Evolutionary conservation across 2,113 vertebrate species (phyloP).

Genomic region (Nestor notabilis): DNA sequence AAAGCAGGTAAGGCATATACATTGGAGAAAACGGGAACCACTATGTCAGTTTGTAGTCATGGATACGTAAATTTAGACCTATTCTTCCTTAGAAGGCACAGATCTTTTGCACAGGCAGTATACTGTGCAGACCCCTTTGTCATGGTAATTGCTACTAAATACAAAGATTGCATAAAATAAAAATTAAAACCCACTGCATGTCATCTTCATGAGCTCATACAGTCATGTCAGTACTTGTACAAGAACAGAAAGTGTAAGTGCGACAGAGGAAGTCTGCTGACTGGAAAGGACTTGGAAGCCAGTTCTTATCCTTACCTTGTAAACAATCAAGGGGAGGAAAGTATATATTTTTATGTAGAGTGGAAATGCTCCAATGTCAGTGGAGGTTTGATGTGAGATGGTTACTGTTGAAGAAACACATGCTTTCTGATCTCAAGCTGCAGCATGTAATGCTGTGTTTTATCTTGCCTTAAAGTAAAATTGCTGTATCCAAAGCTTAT

Average conservation of each 20-base stretch:
- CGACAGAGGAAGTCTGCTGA: not conserved
- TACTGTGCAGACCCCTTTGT: not conserved
- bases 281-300: not conserved
- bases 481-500: not conserved
- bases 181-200: not conserved
- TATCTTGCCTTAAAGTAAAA: not conserved
- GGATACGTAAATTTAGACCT: not conserved
- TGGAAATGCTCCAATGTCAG: not conserved
- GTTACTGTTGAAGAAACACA: not conserved
- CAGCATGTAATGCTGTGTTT: not conserved
- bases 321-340: not conserved
- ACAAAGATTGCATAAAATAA: not conserved
- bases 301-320: not conserved
- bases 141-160: not conserved
- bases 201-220: not conserved
- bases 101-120: not conserved
- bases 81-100: not conserved
- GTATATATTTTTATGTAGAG: not conserved
- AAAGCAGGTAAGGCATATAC: not conserved
- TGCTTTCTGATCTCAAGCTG: not conserved
- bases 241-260: not conserved
- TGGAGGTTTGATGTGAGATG: not conserved
- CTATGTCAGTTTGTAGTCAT: not conserved
- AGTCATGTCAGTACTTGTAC: not conserved
- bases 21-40: not conserved